Percentiles rank a stretch among this genome's conserved stretches.
Conservation (phyloP, 2,113 vertebrate genomes). For the Pterocles burchelli region DNA sequence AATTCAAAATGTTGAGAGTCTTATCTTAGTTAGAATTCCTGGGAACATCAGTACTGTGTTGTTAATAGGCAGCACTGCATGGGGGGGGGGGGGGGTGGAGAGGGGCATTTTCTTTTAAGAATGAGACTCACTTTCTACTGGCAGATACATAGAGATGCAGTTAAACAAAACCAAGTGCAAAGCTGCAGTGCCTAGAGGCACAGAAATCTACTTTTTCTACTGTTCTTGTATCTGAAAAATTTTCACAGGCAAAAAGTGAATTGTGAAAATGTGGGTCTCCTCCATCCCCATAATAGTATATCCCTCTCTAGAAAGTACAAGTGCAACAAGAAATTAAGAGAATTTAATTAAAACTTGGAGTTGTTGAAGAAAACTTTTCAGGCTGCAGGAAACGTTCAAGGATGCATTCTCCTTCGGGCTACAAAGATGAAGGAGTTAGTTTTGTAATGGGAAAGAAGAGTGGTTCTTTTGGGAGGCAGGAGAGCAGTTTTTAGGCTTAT, state of each 20-base stretch:
- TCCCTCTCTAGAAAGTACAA: not conserved
- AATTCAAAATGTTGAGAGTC: not conserved
- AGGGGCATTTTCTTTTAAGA: not conserved
- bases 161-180: not conserved
- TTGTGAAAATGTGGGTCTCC: not conserved
- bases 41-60: not conserved
- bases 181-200: not conserved
- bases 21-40: not conserved
- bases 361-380: not conserved
- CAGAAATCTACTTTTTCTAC: not conserved
- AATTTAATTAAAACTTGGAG: not conserved
- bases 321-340: not conserved
- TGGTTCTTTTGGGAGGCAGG: not conserved
- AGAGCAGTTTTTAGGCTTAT: not conserved
- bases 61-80: not conserved
- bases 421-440: not conserved
- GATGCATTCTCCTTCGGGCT: not conserved
- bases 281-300: not conserved
- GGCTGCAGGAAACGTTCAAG: not conserved
- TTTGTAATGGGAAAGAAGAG: not conserved
- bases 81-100: not conserved
- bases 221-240: not conserved
- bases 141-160: not conserved
- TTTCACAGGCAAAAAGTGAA: not conserved
- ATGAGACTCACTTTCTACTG: not conserved